These are phyloP conservation scores for Amphimallon solstitiale DNA, from an alignment of 2,888 invertebrate genomes.

Conservation along the genomic window DNA sequence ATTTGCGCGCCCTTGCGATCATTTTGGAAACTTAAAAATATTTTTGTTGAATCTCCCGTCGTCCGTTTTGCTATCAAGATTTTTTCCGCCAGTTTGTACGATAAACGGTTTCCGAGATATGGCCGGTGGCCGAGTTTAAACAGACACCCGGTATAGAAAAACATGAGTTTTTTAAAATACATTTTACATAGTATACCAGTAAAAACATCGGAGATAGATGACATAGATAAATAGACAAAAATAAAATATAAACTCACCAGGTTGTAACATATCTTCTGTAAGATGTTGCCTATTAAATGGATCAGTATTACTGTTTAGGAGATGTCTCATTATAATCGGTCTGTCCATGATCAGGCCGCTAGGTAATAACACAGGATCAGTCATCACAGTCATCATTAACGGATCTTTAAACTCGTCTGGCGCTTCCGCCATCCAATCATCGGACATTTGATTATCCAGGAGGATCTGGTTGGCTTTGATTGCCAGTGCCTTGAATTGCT, in stretches of 20 bases:
- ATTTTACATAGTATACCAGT: too few species aligned
- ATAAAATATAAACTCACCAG: slow-evolving; percentile 69
- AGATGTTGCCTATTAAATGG: slow-evolving; percentile 97
- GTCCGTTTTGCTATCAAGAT: too few species aligned
- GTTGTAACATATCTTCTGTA: slow-evolving; percentile 91
- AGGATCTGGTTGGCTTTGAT: slow-evolving; percentile 81
- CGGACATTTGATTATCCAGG: slow-evolving; percentile 84
- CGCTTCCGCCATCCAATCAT: slow-evolving; percentile 93
- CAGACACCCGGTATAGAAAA: too few species aligned
- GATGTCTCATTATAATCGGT: slow-evolving; percentile 90
- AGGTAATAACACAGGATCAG: slow-evolving; percentile 92
- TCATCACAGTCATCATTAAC: slow-evolving; percentile 96
- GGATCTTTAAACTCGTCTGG: slow-evolving; percentile 98
- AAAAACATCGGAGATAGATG: background rate
- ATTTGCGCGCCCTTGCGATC: too few species aligned
- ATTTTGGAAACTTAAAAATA: too few species aligned
- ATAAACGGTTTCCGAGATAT: too few species aligned
- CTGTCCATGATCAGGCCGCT: slow-evolving; percentile 93
- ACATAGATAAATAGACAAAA: background rate
- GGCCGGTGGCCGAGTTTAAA: too few species aligned
- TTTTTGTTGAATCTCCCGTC: too few species aligned
- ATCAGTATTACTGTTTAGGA: slow-evolving; percentile 95
- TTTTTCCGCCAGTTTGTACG: too few species aligned
- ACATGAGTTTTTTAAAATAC: too few species aligned
- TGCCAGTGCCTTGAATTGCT: slow-evolving; percentile 82